Evolutionary conservation across 2,113 vertebrate genomes (phyloP), one percentile per base, ranked within the genome.

Genomic region (Crocuta crocuta): DNA sequence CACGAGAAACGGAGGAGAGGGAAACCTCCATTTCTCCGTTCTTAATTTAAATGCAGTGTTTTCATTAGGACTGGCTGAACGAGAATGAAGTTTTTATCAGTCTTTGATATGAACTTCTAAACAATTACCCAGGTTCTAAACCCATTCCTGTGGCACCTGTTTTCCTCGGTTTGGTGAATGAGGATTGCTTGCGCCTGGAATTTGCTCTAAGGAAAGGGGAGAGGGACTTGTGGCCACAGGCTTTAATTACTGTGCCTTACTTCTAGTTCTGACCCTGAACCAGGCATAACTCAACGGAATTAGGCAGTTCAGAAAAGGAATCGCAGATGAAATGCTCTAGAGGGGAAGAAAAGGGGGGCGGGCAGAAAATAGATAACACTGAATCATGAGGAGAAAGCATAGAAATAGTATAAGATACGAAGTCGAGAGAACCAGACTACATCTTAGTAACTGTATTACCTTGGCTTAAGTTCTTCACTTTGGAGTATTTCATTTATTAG

Each of bases 291-390:
- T 58, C 66, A 45, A 53, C 0, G 43, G 84, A 88, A 28, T 19
- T 5, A 63, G 73, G 33, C 53, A 84, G 33, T 45, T 97, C 68
- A 63, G 24, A 45, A 35, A 1, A 87, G 48, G 11, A 68, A 70
- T 80, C 93, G 96, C 28, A 97, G 73, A 63, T 95, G 93, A 97
- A 97, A 61, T 93, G 79, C 96, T 97, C 96, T 97, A 97, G 97
- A 96, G 91, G 88, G 91, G 89, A 96, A 96, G 98, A 95, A 97
- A 82, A 80, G 89, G 89, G 98, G 97, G 68, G 82, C 3, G 53
- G 4, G 84, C 89, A 97, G 65, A 97, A 98, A 97, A 76, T 31
- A 55, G 43, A 94, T 96, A 96, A 97, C 70, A 61, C 45, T 96
- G 94, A 95, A 97, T n/a, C 82, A 96, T 98, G 96, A 74, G 66